Percentiles rank a stretch among this genome's conserved stretches.
Conservation (phyloP, 2,113 vertebrate species). For the Piaya cayana region DNA sequence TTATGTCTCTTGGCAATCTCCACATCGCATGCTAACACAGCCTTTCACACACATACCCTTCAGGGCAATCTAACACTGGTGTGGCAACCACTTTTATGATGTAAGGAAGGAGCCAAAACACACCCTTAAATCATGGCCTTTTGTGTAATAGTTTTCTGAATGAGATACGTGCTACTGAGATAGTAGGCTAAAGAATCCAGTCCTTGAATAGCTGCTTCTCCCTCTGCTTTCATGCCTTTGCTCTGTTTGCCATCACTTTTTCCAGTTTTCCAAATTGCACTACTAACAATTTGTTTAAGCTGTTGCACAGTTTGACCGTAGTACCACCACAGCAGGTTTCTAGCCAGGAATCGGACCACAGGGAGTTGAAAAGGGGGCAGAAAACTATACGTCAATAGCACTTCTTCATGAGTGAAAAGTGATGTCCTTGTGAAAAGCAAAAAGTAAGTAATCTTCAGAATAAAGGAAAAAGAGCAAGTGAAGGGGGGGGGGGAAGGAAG, state of each 20-base stretch:
- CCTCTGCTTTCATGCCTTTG: background rate
- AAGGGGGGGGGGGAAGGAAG: background rate
- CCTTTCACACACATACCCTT: background rate
- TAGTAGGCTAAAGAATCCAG: background rate
- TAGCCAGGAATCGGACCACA: background rate
- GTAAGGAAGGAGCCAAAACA: background rate
- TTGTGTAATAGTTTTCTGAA: constrained; percentile 21
- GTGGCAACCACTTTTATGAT: background rate
- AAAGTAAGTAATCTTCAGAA: background rate
- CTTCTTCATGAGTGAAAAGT: background rate
- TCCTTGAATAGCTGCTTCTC: background rate
- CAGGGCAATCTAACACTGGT: background rate
- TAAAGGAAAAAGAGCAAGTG: background rate
- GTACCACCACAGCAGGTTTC: background rate
- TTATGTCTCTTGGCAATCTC: background rate
- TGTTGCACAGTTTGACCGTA: background rate
- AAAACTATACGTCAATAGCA: background rate
- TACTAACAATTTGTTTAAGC: background rate
- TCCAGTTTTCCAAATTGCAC: background rate
- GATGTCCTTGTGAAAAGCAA: background rate
- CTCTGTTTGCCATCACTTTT: background rate
- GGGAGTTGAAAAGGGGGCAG: background rate
- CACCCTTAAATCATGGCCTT: background rate
- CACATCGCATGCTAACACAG: background rate
- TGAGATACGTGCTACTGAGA: background rate